A percentile compares a stretch with the other conserved stretches of the same genome.
Conservation (phyloP, 2,113 vertebrate species). For the Pteruthius melanotis region DNA sequence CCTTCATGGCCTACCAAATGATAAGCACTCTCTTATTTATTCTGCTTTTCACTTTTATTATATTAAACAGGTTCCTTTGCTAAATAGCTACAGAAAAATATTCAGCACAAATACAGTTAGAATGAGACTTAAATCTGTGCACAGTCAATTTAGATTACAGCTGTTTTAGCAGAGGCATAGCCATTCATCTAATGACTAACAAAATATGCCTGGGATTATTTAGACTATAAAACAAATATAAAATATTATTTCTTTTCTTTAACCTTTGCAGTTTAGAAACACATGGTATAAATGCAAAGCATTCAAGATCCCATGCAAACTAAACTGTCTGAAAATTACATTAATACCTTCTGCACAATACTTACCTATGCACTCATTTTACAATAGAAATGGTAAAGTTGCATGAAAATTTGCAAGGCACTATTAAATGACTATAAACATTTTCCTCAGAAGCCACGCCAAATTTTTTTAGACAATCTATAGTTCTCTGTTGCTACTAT, state of each 20-base stretch:
- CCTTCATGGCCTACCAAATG: neutral
- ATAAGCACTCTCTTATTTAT: neutral
- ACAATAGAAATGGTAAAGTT: neutral
- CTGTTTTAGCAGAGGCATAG: neutral
- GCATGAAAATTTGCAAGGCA: neutral
- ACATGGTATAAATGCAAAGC: neutral
- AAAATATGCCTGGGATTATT: neutral
- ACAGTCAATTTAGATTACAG: neutral
- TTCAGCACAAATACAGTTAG: neutral
- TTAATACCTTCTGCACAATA: neutral
- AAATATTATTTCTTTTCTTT: neutral
- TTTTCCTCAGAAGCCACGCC: neutral
- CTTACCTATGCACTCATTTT: neutral
- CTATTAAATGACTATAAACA: neutral
- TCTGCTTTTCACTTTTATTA: neutral
- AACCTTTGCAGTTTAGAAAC: neutral
- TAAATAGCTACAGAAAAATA: neutral
- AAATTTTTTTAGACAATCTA: neutral
- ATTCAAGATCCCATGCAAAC: neutral
- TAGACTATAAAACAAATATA: neutral
- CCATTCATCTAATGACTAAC: neutral
- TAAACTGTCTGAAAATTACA: neutral
- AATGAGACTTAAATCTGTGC: neutral
- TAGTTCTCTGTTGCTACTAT: neutral
- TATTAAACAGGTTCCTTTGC: neutral